phyloP scores from a whole-genome alignment of 2,797 vertebrate species.

The Enteromius trimaculatus region DNA sequence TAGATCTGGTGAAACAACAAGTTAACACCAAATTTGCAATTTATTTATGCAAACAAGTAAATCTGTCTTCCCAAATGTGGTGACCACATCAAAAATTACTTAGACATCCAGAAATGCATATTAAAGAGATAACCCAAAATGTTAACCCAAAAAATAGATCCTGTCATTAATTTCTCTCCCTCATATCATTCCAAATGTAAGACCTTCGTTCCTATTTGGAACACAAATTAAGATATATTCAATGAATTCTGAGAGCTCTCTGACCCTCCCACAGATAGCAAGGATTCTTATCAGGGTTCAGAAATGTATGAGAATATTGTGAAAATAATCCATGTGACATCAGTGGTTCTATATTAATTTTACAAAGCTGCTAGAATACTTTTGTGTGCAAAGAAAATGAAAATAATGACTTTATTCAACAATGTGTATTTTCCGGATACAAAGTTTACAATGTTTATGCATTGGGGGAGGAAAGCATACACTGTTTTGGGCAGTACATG shows the following conservation, averaged over 20 bases:
- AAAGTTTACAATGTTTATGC: too few relatives aligned
- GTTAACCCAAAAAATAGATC: too few relatives aligned
- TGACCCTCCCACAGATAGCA: background rate
- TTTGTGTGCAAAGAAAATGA: background rate
- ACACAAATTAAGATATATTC: background rate
- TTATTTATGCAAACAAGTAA: background rate
- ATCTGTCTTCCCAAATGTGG: background rate
- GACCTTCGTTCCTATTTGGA: too few relatives aligned
- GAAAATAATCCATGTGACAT: too few relatives aligned
- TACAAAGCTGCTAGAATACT: too few relatives aligned
- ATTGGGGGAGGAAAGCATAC: background rate
- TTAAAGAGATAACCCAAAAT: background rate
- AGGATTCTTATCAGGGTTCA: too few relatives aligned
- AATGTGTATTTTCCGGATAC: too few relatives aligned
- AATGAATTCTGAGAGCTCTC: background rate
- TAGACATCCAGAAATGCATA: background rate
- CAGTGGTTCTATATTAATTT: too few relatives aligned
- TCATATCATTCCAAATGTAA: too few relatives aligned
- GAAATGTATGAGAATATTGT: too few relatives aligned
- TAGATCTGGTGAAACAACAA: background rate
- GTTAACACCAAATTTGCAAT: background rate
- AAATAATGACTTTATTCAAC: too few relatives aligned
- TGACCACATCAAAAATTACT: background rate
- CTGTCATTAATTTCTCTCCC: too few relatives aligned
- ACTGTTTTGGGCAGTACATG: constrained; percentile 1